These are phyloP conservation scores for Alca torda DNA, from an alignment of 2,797 vertebrate species.

Conservation along the genomic window DNA sequence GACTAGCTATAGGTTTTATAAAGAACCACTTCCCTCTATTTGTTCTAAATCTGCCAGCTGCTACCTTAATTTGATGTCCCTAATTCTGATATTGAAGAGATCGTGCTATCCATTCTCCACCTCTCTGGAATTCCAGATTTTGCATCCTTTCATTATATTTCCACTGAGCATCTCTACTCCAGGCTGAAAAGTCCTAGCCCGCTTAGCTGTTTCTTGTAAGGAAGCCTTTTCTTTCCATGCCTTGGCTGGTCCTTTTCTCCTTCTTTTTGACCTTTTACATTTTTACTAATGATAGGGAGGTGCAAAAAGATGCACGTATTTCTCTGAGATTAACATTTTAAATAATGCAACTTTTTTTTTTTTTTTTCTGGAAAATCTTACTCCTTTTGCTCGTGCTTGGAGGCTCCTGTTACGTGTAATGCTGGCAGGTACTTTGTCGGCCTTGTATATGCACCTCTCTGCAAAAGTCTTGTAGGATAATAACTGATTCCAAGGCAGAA, in stretches of 20 bases:
- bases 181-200: not conserved
- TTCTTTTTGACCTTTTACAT: not conserved
- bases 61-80: not conserved
- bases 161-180: not conserved
- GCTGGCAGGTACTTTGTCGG: not conserved
- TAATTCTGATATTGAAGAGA: not conserved
- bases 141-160: not conserved
- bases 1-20: not conserved
- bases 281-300: not conserved
- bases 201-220: not conserved
- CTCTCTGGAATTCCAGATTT: not conserved
- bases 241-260: not conserved
- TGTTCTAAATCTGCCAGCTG: not conserved
- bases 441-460: not conserved
- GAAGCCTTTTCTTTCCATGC: not conserved
- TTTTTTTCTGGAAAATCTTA: not conserved
- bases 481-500: not conserved
- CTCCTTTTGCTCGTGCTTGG: not conserved
- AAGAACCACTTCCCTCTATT: not conserved
- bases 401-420: not conserved
- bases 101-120: fast-evolving
- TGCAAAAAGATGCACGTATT: not conserved
- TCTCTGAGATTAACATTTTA: not conserved
- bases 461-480: not conserved
- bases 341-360: not conserved